These are phyloP conservation scores for Zelostemma sp. DNA, from an alignment of 1,140 invertebrate species.

Conservation along the genomic window DNA sequence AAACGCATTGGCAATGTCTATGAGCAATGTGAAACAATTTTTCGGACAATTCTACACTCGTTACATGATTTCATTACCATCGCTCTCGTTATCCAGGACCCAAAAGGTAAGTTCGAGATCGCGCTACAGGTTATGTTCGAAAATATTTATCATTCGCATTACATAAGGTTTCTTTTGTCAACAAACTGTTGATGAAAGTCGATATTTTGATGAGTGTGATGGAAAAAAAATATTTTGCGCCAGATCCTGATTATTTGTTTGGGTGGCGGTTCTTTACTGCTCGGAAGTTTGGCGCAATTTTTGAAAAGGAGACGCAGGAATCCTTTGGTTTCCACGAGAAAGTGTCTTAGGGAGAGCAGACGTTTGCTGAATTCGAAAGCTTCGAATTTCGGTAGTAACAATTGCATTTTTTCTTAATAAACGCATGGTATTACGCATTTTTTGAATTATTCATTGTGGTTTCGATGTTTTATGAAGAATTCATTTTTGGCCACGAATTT, in stretches of 20 bases:
- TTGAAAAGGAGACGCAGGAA: conserved; percentile 65
- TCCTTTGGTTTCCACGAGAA: conserved; percentile 55
- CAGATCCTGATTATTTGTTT: conserved; percentile 66
- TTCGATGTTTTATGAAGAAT: no score
- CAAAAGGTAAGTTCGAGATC: conserved; percentile 59
- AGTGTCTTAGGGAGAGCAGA: conserved; percentile 55
- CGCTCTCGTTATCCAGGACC: conserved; percentile 59
- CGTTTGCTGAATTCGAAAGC: conserved; percentile 58
- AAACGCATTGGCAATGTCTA: conserved; percentile 56
- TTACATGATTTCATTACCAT: conserved; percentile 53
- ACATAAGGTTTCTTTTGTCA: conserved; percentile 45
- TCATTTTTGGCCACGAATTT: no score
- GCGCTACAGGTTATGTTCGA: conserved; percentile 45
- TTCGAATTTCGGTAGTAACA: conserved; percentile 63
- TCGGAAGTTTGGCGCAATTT: conserved; percentile 66
- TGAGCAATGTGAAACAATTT: conserved; percentile 52
- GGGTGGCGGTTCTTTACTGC: conserved; percentile 60
- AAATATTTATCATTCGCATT: conserved; percentile 44
- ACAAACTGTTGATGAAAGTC: conserved; percentile 4
- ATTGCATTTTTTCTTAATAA: conserved; percentile 1
- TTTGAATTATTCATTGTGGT: no score
- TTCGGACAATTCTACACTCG: conserved; percentile 53
- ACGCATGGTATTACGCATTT: no score
- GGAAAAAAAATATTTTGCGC: conserved; percentile 19
- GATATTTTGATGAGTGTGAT: neutral